These are phyloP conservation scores for Muraenolepis orangiensis DNA, from an alignment of 2,797 vertebrate species.

Conservation along the genomic window DNA sequence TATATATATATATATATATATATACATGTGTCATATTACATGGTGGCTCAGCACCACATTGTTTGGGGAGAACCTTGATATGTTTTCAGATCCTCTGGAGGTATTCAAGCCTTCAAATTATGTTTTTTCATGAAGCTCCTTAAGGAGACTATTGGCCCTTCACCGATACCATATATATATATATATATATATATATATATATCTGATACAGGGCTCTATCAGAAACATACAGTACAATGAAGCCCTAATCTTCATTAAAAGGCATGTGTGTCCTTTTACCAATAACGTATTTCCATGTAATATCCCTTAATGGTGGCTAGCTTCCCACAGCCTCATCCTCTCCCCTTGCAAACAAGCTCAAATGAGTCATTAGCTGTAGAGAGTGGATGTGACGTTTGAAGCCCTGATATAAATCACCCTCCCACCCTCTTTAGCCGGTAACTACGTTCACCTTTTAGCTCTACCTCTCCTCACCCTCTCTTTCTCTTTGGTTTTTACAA, in stretches of 20 bases:
- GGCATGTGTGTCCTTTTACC: neutral
- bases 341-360: neutral
- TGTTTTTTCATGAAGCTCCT: too few relatives aligned
- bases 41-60: too few relatives aligned
- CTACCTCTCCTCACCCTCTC: constrained; percentile 14
- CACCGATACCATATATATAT: too few relatives aligned
- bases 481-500: constrained; percentile 9
- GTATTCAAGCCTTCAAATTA: too few relatives aligned
- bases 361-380: neutral
- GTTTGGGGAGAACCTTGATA: too few relatives aligned
- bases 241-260: neutral
- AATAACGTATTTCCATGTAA: neutral
- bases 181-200: too few relatives aligned
- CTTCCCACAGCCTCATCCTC: neutral
- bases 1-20: too few relatives aligned
- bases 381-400: neutral
- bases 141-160: too few relatives aligned
- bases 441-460: constrained; percentile 7
- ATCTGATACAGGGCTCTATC: too few relatives aligned
- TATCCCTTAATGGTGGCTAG: neutral
- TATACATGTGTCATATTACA: too few relatives aligned
- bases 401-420: neutral
- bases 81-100: too few relatives aligned
- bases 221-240: neutral
- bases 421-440: neutral